Percentiles rank a stretch among this genome's conserved stretches.
Evolutionary conservation across 2,797 vertebrate species (phyloP).

Genomic region (Aldrovandia affinis): DNA sequence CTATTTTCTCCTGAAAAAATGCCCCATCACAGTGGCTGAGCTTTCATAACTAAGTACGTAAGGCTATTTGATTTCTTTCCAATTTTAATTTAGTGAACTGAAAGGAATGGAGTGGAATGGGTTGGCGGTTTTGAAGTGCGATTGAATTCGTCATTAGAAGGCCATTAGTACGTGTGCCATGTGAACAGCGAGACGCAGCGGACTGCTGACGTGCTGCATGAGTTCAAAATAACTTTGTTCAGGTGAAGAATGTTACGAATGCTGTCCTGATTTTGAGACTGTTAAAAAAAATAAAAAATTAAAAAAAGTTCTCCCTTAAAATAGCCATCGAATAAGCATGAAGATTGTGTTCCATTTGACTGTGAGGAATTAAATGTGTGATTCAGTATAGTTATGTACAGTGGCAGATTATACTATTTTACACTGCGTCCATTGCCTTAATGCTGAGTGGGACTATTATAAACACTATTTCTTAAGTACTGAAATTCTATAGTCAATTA

Average conservation of each 20-base stretch:
- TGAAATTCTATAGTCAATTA: neutral
- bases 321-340: neutral
- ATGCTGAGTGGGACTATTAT: neutral
- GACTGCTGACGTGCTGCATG: neutral
- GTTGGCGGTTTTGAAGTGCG: neutral
- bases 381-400: neutral
- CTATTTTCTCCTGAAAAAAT: neutral
- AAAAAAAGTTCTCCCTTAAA: neutral
- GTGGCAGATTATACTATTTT: neutral
- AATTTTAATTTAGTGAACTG: neutral
- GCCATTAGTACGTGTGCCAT: no score
- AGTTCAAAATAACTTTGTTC: neutral
- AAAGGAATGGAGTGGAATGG: neutral
- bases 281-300: neutral
- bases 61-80: neutral
- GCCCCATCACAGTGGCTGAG: no score
- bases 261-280: neutral
- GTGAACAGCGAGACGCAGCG: neutral
- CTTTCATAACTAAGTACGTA: neutral
- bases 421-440: slow-evolving; percentile 12
- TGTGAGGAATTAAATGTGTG: neutral
- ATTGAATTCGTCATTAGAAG: neutral
- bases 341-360: slow-evolving; percentile 9
- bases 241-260: slow-evolving; percentile 10
- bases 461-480: slow-evolving; percentile 22